Evolutionary conservation across 1,140 invertebrate species (phyloP), one percentile per base, ranked within the genome.

Genomic region (Paracyclopina nana): DNA sequence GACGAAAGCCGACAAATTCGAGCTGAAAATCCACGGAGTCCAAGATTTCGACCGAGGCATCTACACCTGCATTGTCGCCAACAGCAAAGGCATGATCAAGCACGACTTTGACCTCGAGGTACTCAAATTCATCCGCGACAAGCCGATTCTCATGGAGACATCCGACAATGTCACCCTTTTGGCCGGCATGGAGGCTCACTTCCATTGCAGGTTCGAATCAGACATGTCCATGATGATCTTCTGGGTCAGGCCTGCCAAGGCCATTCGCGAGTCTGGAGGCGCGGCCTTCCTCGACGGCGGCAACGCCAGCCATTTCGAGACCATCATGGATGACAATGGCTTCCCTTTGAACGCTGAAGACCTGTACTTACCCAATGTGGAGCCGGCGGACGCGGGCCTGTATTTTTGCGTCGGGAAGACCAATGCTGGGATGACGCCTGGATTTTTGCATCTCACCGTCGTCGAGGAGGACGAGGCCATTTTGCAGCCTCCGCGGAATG

Each of bases 31-130:
- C 6, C 48, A 54, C 6, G 58, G 61, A 38, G 20, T 65, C 26
- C 52, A 57, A 26, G 50, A 53, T 3, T 56, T 73, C 9, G 86
- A 91, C 57, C 73, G 72, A 38, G 84, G 82, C 18, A 79, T 81
- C 57, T 92, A 91, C 60, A 86, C 78, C 0, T 92, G 87, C 59
- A 66, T 76, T 24, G 76, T 85, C 5, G 80, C 77, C 65, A 92
- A 91, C 60, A 59, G 65, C 6, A 59, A 77, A 14, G 82, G 77
- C 6, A 82, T 80, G 58, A 77, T 86, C 44, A 71, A 78, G 30
- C 77, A 77, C 59, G 79, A 76, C 0, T 81, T 73, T 58, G 71
- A 68, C 53, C 67, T 87, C 5, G 72, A 78, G 50, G 72, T 86
- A 44, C 68, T 78, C 55, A 79, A 82, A 85, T 67, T 73, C 71